Conservation (phyloP, 1,140 invertebrate species). For the Oncopeltus fasciatus region DNA sequence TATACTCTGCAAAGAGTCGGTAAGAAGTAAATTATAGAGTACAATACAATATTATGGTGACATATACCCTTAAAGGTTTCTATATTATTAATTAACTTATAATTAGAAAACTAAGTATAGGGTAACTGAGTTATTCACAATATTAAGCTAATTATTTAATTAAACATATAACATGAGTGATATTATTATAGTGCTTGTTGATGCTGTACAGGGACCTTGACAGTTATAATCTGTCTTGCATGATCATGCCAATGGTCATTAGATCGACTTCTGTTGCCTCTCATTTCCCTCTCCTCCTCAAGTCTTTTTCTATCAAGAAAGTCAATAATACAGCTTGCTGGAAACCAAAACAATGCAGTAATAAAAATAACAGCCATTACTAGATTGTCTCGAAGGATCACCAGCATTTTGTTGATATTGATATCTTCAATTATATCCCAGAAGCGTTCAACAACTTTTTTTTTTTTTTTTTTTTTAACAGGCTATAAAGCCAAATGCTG, state of each 20-base stretch:
- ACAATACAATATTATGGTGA: no score
- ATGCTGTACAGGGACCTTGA: not conserved
- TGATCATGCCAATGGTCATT: not conserved
- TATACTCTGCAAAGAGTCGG: no score
- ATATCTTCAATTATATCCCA: conserved; percentile 96
- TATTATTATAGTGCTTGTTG: not conserved
- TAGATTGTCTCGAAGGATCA: conserved; percentile 75
- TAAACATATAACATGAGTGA: no score
- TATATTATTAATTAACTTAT: no score
- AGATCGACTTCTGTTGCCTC: not conserved
- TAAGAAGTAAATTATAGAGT: no score
- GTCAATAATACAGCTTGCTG: conserved; percentile 65
- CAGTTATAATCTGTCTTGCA: not conserved
- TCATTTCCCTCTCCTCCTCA: conserved; percentile 27
- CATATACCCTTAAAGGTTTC: no score
- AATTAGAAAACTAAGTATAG: no score
- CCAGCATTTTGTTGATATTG: conserved; percentile 80
- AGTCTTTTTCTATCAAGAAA: conserved; percentile 58
- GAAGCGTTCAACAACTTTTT: conserved; percentile 86
- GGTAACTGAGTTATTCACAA: no score
- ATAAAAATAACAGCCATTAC: conserved; percentile 78
- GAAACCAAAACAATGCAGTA: conserved; percentile 83
- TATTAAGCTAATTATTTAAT: no score
- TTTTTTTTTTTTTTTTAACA: conserved; percentile 84
- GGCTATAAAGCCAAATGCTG: conserved; percentile 40